These are phyloP conservation scores for Polyergus mexicanus DNA, from an alignment of 1,140 invertebrate genomes.

Conservation along the genomic window DNA sequence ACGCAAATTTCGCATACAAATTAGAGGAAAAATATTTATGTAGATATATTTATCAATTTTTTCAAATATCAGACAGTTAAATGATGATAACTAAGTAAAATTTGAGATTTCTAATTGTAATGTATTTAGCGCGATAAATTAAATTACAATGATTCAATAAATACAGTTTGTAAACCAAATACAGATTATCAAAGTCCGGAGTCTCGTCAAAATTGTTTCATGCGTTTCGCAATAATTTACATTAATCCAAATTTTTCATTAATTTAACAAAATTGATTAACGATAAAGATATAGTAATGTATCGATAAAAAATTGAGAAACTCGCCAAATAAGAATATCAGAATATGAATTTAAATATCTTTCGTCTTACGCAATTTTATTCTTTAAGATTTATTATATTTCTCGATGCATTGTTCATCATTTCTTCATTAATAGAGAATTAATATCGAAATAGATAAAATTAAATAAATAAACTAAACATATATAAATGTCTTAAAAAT, in stretches of 20 bases:
- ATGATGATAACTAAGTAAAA: background rate
- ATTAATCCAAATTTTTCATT: background rate
- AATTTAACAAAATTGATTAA: constrained; percentile 11
- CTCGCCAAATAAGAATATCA: background rate
- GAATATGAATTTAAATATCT: background rate
- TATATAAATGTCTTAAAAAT: background rate
- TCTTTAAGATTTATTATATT: background rate
- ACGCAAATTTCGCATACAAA: background rate
- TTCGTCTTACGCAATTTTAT: background rate
- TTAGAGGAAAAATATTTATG: background rate
- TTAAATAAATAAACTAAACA: background rate
- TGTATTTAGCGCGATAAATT: background rate
- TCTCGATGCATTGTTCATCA: background rate
- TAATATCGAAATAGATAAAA: background rate
- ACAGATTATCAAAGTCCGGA: background rate
- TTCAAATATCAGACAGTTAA: background rate
- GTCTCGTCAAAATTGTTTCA: background rate
- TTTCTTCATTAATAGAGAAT: background rate
- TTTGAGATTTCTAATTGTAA: background rate
- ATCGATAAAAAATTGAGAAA: background rate
- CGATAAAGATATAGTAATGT: background rate
- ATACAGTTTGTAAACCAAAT: background rate
- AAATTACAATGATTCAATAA: background rate
- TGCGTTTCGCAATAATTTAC: background rate
- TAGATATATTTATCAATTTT: background rate